Percentiles rank a stretch among this genome's conserved stretches.
Evolutionary conservation across 2,113 vertebrate genomes (phyloP).

Genomic region (Toxotes jaculatrix): DNA sequence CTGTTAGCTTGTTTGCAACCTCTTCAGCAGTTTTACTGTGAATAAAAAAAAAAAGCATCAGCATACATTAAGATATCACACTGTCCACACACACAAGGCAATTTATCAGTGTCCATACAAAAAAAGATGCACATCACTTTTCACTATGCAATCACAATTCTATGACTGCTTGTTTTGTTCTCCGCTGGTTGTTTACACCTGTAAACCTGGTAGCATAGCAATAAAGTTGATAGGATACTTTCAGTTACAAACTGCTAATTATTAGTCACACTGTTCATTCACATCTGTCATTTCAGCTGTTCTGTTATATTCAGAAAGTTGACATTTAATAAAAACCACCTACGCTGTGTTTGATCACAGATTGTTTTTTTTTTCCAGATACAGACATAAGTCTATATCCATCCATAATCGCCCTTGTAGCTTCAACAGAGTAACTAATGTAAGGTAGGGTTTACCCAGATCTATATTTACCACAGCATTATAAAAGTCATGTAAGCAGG

Average conservation of each 20-base stretch:
- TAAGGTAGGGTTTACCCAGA: background rate
- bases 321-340: background rate
- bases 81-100: too few species aligned
- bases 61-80: too few species aligned
- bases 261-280: too few species aligned
- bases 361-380: conserved; percentile 8
- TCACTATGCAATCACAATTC: background rate
- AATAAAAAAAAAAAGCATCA: too few species aligned
- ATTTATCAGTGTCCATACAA: too few species aligned
- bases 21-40: too few species aligned
- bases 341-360: conserved; percentile 13
- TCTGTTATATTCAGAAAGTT: background rate
- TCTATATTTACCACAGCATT: conserved; percentile 39
- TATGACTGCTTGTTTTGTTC: background rate
- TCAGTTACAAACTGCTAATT: background rate
- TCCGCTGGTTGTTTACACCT: background rate
- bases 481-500: conserved; percentile 8
- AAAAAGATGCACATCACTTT: too few species aligned
- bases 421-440: background rate
- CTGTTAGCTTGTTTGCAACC: too few species aligned
- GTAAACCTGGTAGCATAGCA: background rate
- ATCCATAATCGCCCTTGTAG: conserved; percentile 20
- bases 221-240: background rate
- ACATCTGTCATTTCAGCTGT: background rate
- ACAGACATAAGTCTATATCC: background rate